Evolutionary conservation across 92 coral and sea anemone genomes (phyloP).

Genomic region (Parazoanthus atlanticus): DNA sequence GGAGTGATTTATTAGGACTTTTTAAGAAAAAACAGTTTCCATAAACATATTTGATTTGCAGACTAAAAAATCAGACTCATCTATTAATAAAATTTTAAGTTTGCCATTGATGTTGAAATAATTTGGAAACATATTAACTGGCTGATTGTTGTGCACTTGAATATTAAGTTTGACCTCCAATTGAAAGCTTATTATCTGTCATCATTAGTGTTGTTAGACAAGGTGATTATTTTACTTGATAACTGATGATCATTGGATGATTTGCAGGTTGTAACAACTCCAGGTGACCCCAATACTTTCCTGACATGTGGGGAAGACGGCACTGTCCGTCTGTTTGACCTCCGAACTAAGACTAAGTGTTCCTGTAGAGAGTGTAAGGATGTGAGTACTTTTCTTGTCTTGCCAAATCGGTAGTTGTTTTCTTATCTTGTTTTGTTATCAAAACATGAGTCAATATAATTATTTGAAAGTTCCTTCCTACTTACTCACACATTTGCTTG

Average conservation of each 20-base stretch:
- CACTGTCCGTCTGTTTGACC: conserved; percentile 94
- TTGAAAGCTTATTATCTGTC: too few relatives aligned
- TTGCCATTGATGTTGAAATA: neutral
- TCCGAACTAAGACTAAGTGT: conserved; percentile 90
- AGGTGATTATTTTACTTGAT: neutral
- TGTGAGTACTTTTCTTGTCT: conserved; percentile 47
- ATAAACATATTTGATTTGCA: too few relatives aligned
- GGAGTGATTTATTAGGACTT: neutral
- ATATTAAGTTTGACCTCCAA: too few relatives aligned
- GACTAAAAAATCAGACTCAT: too few relatives aligned
- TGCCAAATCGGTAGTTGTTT: too few relatives aligned
- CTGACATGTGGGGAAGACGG: conserved; percentile 98
- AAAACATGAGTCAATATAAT: neutral
- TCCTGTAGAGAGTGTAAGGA: conserved; percentile 87
- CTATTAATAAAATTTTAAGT: too few relatives aligned
- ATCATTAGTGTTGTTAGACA: neutral
- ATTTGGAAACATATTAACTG: neutral
- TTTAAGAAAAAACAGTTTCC: too few relatives aligned
- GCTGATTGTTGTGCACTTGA: too few relatives aligned
- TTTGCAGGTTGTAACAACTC: conserved; percentile 91
- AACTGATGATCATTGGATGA: neutral
- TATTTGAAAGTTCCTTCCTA: neutral
- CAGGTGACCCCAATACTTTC: conserved; percentile 94
- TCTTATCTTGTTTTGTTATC: too few relatives aligned
- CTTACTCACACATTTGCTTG: too few relatives aligned